Percentiles rank a stretch among this genome's conserved stretches.
Evolutionary conservation across 2,888 invertebrate species (phyloP).

Genomic region (Trissoscelio sp.): DNA sequence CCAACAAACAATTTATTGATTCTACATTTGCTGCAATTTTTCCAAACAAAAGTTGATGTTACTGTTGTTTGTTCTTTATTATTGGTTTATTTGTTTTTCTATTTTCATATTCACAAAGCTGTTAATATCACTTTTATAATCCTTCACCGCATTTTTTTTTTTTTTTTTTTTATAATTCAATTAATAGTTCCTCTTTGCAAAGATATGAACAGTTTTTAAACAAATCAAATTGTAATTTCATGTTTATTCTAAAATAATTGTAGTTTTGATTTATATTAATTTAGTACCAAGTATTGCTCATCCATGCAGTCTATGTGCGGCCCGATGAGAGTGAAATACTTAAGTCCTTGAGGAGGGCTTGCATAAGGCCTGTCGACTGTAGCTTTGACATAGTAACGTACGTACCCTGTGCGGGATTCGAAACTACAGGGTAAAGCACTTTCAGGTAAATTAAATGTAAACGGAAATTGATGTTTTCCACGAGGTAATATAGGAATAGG

Average conservation of each 20-base stretch:
- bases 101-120: too few species aligned
- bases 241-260: too few species aligned
- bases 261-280: too few species aligned
- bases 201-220: too few species aligned
- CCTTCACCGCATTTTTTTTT: too few species aligned
- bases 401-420: conserved; percentile 89
- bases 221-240: too few species aligned
- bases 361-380: conserved; percentile 91
- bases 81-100: too few species aligned
- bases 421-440: conserved; percentile 90
- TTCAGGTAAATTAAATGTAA: conserved; percentile 89
- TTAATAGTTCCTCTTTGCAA: too few species aligned
- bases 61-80: too few species aligned
- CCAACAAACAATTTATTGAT: not conserved
- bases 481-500: conserved; percentile 88
- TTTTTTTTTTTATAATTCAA: too few species aligned
- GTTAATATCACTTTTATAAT: too few species aligned
- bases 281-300: conserved; percentile 88
- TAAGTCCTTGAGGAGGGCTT: conserved; percentile 91
- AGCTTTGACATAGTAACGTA: conserved; percentile 89
- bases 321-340: conserved; percentile 91
- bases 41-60: too few species aligned
- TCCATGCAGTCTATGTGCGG: conserved; percentile 93
- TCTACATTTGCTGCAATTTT: not conserved
- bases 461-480: conserved; percentile 89